phyloP scores from a whole-genome alignment of 2,113 vertebrate genomes.

The Pyrgilauda ruficollis region DNA sequence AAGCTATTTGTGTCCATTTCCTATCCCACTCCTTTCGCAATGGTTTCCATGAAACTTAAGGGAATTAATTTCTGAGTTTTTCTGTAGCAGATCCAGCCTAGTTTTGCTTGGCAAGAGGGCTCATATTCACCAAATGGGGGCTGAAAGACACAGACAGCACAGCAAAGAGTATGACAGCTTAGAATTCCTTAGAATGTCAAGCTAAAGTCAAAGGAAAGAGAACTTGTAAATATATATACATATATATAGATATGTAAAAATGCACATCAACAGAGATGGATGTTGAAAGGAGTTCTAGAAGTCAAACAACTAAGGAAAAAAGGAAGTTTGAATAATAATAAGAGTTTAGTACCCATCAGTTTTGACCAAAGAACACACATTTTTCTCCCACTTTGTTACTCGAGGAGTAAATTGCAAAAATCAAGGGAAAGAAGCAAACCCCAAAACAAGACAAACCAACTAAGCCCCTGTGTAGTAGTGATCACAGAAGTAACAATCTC shows the following conservation, averaged over 20 bases:
- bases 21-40: neutral
- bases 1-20: neutral
- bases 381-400: neutral
- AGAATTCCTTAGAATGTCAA: neutral
- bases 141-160: neutral
- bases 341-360: neutral
- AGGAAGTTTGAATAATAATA: neutral
- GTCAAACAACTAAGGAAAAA: neutral
- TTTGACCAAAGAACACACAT: neutral
- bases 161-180: neutral
- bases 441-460: neutral
- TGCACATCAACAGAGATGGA: neutral
- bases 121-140: neutral
- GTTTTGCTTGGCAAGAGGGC: neutral
- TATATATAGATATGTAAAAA: neutral
- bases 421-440: neutral
- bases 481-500: neutral
- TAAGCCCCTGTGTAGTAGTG: neutral
- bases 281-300: neutral
- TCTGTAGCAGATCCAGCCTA: neutral
- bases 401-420: neutral
- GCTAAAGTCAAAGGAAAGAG: neutral
- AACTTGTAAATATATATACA: neutral
- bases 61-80: neutral
- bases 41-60: neutral